These are phyloP conservation scores for Nasonia giraulti DNA, from an alignment of 1,140 invertebrate species.

Conservation along the genomic window DNA sequence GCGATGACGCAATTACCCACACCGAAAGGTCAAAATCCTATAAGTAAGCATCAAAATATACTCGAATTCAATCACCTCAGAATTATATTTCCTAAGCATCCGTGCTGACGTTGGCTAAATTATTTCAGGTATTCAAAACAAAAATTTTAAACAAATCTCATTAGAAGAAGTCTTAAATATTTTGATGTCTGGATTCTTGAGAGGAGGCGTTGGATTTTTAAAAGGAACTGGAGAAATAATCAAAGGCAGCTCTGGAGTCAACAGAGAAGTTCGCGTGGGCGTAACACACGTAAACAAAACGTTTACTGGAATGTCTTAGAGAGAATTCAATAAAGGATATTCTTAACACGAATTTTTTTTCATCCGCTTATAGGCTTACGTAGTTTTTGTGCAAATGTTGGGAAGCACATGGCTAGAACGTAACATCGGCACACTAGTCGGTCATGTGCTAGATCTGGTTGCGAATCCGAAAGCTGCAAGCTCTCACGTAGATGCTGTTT, in stretches of 20 bases:
- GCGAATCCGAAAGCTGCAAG: constrained; percentile 94
- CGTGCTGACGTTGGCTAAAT: constrained; percentile 4
- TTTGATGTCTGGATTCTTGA: constrained; percentile 94
- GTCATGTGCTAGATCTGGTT: constrained; percentile 93
- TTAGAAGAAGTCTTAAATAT: constrained; percentile 94
- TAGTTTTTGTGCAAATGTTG: constrained; percentile 93
- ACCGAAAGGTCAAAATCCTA: constrained; percentile 67
- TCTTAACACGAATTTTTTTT: background rate
- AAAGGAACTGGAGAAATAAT: constrained; percentile 97
- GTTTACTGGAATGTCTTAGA: background rate
- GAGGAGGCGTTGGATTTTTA: constrained; percentile 95
- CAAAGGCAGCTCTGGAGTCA: constrained; percentile 93
- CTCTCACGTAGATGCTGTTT: constrained; percentile 97
- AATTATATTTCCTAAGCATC: background rate
- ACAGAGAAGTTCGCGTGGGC: constrained; percentile 96
- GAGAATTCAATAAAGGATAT: background rate
- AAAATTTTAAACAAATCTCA: constrained; percentile 79
- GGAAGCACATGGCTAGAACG: constrained; percentile 95
- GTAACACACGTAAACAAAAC: constrained; percentile 88
- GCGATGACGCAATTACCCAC: constrained; percentile 85
- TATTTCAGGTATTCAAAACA: constrained; percentile 76
- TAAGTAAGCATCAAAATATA: constrained; percentile 66
- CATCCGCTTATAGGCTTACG: constrained; percentile 85
- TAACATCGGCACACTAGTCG: constrained; percentile 89
- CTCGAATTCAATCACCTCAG: background rate